Evolutionary conservation across 2,888 invertebrate genomes (phyloP), one percentile per base, ranked within the genome.

Genomic region (Leucophora obtusa): DNA sequence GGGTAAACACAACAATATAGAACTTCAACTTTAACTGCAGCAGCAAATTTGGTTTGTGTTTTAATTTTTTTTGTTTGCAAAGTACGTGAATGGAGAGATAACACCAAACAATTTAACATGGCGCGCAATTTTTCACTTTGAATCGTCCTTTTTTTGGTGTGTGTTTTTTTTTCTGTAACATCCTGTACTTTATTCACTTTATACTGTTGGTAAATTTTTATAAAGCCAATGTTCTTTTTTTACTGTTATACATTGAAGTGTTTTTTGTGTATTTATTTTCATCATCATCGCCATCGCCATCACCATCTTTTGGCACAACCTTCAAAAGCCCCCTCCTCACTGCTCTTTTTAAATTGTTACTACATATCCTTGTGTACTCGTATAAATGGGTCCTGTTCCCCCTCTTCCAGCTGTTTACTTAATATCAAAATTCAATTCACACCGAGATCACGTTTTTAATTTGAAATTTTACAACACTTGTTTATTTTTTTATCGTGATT

Each of bases 361-460:
- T n/a, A 6, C 7, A 28, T 7, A 47, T 14, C n/a, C n/a, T 14
- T 47, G n/a, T 47, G 43, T 11, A n/a, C n/a, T n/a, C n/a, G n/a
- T n/a, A n/a, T n/a, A n/a, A n/a, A n/a, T n/a, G n/a, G 43, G 65
- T 56, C 56, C 43, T 68, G 56, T 53, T 75, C 53, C 53, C 10
- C 17, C 17, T 7, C 51, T 50, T 28, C 28, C 28, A 28, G 3
- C 47, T 72, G 53, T 77, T 77, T 69, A 33, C 38, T 70, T 54
- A 77, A 70, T 78, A 81, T 81, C 81, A 81, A 81, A 81, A 87
- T 87, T 85, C 87, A 87, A 87, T 88, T 88, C 87, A 85, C 88
- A 86, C 86, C 83, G 85, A 87, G 88, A 88, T 88, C 88, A 88
- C 88, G 88, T 88, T 88, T 88, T 88, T 89, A 88, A 88, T 88